phyloP scores from a whole-genome alignment of 2,113 vertebrate genomes.

The Lepus timidus region DNA sequence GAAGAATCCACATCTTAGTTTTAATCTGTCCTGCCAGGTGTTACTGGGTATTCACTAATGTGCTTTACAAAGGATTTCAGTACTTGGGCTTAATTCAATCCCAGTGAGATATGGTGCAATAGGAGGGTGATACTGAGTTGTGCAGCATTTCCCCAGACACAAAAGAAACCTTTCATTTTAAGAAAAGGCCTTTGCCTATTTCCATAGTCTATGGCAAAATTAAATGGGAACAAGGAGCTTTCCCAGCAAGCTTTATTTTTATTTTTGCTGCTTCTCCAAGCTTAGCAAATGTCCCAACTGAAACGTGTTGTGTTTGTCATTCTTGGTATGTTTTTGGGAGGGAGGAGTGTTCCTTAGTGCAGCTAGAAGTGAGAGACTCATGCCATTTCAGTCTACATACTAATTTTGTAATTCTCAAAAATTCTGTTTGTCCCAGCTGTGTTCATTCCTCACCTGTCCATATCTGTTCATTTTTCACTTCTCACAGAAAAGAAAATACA shows the following conservation, averaged over 20 bases:
- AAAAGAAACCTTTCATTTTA: constrained; percentile 71
- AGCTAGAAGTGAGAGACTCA: not conserved
- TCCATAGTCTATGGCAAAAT: constrained; percentile 73
- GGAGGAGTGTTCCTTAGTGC: not conserved
- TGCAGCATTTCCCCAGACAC: constrained; percentile 62
- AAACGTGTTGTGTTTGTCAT: constrained; percentile 39
- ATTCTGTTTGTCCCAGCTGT: constrained; percentile 10
- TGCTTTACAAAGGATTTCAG: constrained; percentile 59
- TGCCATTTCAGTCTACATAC: not conserved
- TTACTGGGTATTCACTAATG: constrained; percentile 40
- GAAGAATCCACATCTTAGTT: constrained; percentile 54
- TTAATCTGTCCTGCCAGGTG: constrained; percentile 35
- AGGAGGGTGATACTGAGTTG: constrained; percentile 19
- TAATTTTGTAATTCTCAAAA: constrained; percentile 49
- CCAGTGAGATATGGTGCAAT: not conserved
- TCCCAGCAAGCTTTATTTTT: constrained; percentile 70
- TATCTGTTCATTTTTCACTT: not conserved
- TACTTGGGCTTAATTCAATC: constrained; percentile 27
- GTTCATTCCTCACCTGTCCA: not conserved
- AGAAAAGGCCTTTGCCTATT: constrained; percentile 62
- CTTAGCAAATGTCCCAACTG: constrained; percentile 73
- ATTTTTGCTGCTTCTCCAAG: constrained; percentile 76
- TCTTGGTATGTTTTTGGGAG: not conserved
- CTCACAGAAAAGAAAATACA: not conserved
- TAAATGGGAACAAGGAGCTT: constrained; percentile 77